A percentile compares a stretch with the other conserved stretches of the same genome.
phyloP scores from a whole-genome alignment of 2,888 invertebrate species.

The Drosophila diplacantha region DNA sequence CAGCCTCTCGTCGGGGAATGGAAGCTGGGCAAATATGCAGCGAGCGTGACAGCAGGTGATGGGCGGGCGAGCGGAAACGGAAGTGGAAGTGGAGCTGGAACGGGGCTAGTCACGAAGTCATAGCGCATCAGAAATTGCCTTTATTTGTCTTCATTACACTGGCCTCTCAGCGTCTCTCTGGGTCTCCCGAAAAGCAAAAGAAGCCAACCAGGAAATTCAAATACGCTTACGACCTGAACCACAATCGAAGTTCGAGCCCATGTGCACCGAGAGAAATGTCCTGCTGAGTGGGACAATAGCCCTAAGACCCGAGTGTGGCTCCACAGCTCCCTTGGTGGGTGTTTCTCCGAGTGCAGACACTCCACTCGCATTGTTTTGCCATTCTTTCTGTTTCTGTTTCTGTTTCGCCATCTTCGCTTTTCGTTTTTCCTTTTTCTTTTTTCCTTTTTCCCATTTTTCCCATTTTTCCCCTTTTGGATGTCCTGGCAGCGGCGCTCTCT shows the following conservation, averaged over 20 bases:
- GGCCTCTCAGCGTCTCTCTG: conserved; percentile 5
- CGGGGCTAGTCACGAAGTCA: conserved; percentile 14
- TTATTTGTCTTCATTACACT: conserved; percentile 59
- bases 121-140: conserved; percentile 52
- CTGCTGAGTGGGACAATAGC: rapidly evolving
- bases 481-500: conserved; percentile 7
- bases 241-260: conserved; percentile 29
- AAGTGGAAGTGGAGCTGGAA: not conserved
- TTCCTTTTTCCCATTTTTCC: no score
- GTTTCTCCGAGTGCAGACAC: not conserved
- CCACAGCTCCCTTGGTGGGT: not conserved
- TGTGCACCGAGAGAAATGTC: not conserved
- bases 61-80: conserved; percentile 11
- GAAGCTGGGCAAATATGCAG: conserved; percentile 62
- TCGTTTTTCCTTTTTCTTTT: not conserved
- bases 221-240: conserved; percentile 29
- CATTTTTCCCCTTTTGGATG: conserved; percentile 1
- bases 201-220: conserved; percentile 27
- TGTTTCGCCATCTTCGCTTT: conserved; percentile 15
- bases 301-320: not conserved
- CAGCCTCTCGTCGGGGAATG: not conserved
- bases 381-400: conserved; percentile 5
- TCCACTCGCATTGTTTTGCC: conserved; percentile 21
- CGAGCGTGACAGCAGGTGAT: conserved; percentile 38
- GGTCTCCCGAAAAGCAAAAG: not conserved